These are phyloP conservation scores for Brachionus calyciflorus DNA, from an alignment of 1,140 invertebrate genomes.

Conservation along the genomic window DNA sequence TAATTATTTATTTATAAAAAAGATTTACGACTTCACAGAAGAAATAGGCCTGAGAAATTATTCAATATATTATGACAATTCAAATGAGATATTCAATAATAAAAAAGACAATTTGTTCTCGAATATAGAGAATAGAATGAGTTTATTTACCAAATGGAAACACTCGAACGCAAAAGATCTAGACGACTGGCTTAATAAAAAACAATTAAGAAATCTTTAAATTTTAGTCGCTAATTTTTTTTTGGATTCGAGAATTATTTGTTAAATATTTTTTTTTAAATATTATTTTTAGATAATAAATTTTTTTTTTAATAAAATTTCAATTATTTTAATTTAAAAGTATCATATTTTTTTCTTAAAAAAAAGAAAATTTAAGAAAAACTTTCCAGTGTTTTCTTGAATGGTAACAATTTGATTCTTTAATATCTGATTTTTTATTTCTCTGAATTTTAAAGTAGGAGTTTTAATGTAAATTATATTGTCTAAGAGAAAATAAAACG, in stretches of 20 bases:
- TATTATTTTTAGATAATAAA: background rate
- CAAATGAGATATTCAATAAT: slow-evolving; percentile 1
- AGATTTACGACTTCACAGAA: slow-evolving; percentile 33
- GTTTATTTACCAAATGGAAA: slow-evolving; percentile 28
- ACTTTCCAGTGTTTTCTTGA: background rate
- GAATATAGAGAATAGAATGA: slow-evolving; percentile 27
- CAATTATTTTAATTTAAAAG: no score
- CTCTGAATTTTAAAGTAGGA: no score
- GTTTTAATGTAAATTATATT: no score
- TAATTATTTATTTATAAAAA: background rate
- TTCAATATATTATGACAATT: slow-evolving; percentile 28
- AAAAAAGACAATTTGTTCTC: slow-evolving; percentile 21
- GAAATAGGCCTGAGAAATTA: slow-evolving; percentile 7
- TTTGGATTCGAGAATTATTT: background rate
- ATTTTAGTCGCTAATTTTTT: background rate
- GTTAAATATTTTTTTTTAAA: background rate
- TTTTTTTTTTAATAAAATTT: background rate
- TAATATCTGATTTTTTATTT: background rate
- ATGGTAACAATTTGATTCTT: background rate
- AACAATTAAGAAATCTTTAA: slow-evolving; percentile 14
- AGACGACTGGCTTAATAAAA: slow-evolving; percentile 5
- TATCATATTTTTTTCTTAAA: slow-evolving; percentile 12
- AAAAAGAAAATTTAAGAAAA: background rate
- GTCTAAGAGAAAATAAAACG: no score
- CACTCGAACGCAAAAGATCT: background rate